These are phyloP conservation scores for Leucosticte australis DNA, from an alignment of 2,113 vertebrate genomes.

Conservation along the genomic window DNA sequence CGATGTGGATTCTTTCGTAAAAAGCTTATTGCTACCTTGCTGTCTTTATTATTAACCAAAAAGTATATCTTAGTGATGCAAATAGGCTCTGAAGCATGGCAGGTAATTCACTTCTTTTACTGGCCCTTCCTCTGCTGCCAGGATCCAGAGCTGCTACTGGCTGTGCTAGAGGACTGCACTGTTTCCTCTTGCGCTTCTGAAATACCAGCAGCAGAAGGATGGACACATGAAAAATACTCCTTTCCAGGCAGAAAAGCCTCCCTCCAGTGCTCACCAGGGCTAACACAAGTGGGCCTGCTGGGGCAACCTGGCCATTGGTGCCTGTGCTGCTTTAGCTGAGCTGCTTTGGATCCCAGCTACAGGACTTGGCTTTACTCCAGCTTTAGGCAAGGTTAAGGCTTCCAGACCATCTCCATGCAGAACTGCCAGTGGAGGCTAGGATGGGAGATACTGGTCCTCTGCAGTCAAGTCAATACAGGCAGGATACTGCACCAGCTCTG, in stretches of 20 bases:
- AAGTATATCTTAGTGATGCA: background rate
- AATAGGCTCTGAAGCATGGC: background rate
- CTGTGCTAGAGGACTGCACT: background rate
- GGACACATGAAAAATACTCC: background rate
- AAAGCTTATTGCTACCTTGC: background rate
- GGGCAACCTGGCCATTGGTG: background rate
- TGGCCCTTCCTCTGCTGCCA: background rate
- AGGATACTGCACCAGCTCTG: background rate
- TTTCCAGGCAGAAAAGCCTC: background rate
- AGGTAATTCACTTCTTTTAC: background rate
- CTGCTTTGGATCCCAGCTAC: background rate
- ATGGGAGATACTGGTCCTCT: background rate
- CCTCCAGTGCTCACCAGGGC: background rate
- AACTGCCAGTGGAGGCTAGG: background rate
- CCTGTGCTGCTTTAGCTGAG: background rate
- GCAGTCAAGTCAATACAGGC: background rate
- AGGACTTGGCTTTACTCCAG: background rate
- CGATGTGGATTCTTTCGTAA: background rate
- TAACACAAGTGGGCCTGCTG: rapidly evolving
- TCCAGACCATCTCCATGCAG: background rate
- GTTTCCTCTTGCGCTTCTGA: background rate
- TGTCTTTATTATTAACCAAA: background rate
- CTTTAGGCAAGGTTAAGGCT: background rate
- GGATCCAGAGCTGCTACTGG: background rate
- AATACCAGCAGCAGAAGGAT: background rate